Base-by-base conservation (phyloP, 2,888 invertebrate species). In the Taphrorychus bicolor region DNA sequence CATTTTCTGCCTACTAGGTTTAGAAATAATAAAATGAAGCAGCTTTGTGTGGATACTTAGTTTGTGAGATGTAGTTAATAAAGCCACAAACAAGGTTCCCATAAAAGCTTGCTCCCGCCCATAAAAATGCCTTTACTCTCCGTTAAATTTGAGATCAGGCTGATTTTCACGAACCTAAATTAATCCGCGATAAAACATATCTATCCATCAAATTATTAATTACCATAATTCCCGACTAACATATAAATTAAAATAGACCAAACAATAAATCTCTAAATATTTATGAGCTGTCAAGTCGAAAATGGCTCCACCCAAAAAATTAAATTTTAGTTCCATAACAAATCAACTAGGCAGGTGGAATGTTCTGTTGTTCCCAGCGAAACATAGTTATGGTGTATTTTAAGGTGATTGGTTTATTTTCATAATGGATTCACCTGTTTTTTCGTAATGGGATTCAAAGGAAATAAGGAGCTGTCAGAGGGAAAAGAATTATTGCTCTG, bases 281-380 rank as follows among this genome's bases (percentile, higher is more conserved):
- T 66, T 66, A 66, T 66, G 61, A 57, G 42, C 57, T 61, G 66
- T 66, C 61, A 66, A 19, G 58, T 58, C 21, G 61, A 58, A 66
- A 61, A 66, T 68, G 63, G 63, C 68, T 63, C 68, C 63, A 48
- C 68, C 68, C 63, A 68, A 68, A 68, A 67, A 68, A 68, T 63
- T 66, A 66, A 66, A 42, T 68, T 63, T 66, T 24, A 53, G 57
- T 42, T 57, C 57, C 58, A 66, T 66, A 66, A 66, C 66, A 66
- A 66, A 66, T 66, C 66, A 66, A 66, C 56, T 66, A 61, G 60
- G 66, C 66, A 66, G 66, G 66, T 66, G 66, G 57, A 61, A 61
- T 66, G 42, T 32, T 45, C 40, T 16, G 21, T 59, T 42, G 23
- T 66, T 54, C 59, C 49, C 49, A 48, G 54, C 59, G 48, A 59